These are phyloP conservation scores for Alloscopus bannaensis DNA, from an alignment of 2,888 invertebrate species.

Conservation along the genomic window DNA sequence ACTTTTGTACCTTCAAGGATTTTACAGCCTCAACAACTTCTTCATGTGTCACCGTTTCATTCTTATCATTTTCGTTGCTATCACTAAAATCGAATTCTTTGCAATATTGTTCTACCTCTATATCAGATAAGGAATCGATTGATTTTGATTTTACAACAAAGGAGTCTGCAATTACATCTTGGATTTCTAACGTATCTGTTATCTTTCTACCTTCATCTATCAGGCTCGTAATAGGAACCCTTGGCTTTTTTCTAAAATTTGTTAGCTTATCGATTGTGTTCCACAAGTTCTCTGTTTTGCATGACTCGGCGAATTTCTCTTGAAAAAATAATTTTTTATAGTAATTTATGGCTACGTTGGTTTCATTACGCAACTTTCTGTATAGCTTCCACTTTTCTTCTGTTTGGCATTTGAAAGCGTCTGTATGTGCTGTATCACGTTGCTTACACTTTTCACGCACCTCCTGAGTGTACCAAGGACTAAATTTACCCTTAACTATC, in stretches of 20 bases:
- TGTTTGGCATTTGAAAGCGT: not conserved
- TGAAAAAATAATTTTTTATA: slow-evolving; percentile 20
- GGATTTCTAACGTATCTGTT: not conserved
- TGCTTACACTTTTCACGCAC: not conserved
- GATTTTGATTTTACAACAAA: slow-evolving; percentile 10
- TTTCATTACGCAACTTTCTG: not conserved
- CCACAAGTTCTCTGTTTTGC: slow-evolving; percentile 6
- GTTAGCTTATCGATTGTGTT: slow-evolving; percentile 27
- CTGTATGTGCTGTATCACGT: not conserved
- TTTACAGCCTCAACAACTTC: slow-evolving; percentile 1
- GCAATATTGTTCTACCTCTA: not conserved
- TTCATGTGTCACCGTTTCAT: not conserved
- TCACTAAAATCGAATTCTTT: not conserved
- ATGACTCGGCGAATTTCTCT: not conserved
- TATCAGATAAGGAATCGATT: not conserved
- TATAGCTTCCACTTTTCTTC: slow-evolving; percentile 12
- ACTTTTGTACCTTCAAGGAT: not conserved
- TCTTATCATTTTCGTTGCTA: not conserved
- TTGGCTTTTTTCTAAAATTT: not conserved
- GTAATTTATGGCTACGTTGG: not conserved
- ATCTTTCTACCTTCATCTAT: not conserved
- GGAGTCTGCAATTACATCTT: not conserved
- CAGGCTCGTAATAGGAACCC: not conserved
- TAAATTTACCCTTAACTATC: slow-evolving; percentile 34
- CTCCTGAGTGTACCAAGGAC: slow-evolving; percentile 45